Base-by-base conservation (phyloP, 2,888 invertebrate species). In the Lamellibrachia columna region DNA sequence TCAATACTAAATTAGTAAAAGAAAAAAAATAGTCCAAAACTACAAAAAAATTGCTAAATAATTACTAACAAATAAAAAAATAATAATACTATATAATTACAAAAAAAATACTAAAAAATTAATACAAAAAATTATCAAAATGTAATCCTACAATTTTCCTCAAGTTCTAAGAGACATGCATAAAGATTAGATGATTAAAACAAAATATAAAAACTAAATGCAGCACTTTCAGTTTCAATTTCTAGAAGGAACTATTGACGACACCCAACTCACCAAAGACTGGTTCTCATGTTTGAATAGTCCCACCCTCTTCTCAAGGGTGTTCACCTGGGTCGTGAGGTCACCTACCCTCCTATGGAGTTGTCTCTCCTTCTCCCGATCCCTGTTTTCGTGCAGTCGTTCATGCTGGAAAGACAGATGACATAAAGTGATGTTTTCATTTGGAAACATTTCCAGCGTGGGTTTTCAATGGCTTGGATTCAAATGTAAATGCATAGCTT, bases 231-330 rank as follows among this genome's bases (percentile, higher is more conserved):
- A 91, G 52, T 7, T 52, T n/a, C 11, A 11, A 8, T n/a, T 91
- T 55, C 8, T 55, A 55, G 55, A 55, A 55, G 55, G 55, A 55
- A 55, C 75, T 22, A 75, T 40, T 58, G 40, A 40, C 6, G n/a
- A 75, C 22, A 15, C 75, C 22, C 75, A 15, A 95, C 96, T 95
- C 93, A 96, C 96, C 94, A 96, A 94, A 11, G 95, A 94, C n/a
- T 96, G 96, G 94, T 96, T 96, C 94, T 96, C 96, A 7, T 95
- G 95, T 93, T 95, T 95, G 92, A 96, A 94, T 8, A 95, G 93
- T 28, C 95, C 94, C 91, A 96, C 95, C 90, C 95, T 95, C 52
- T 96, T 94, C 93, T 96, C 96, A 53, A 96, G 95, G 52, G 95
- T 93, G 92, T 95, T 95, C 6, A 95, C 95, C 94, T 96, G 96